These are phyloP conservation scores for Syndactyla subalaris DNA, from an alignment of 2,797 vertebrate species.

Conservation along the genomic window DNA sequence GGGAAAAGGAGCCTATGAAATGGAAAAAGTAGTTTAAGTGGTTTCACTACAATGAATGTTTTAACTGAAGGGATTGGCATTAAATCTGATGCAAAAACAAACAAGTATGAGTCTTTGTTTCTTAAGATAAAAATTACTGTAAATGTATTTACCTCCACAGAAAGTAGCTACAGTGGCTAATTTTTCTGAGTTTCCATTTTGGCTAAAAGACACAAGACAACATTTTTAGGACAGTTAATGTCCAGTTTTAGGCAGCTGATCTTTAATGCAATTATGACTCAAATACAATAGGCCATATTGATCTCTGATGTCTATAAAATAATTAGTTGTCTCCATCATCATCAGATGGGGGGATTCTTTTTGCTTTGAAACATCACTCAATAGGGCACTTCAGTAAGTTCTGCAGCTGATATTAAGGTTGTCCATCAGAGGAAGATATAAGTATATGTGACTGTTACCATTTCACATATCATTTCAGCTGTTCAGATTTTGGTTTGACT, in stretches of 20 bases:
- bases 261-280: neutral
- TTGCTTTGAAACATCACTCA: neutral
- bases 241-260: neutral
- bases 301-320: neutral
- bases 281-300: neutral
- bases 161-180: neutral
- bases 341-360: neutral
- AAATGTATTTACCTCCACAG: neutral
- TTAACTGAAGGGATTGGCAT: neutral
- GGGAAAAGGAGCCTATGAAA: fast-evolving
- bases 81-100: neutral
- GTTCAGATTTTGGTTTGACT: neutral
- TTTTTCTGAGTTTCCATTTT: neutral
- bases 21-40: neutral
- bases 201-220: neutral
- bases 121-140: neutral
- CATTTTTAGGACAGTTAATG: neutral
- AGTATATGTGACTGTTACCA: neutral
- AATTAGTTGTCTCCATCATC: neutral
- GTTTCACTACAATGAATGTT: neutral
- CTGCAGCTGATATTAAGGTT: neutral
- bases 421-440: neutral
- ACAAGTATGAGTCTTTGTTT: neutral
- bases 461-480: neutral
- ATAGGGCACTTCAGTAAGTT: neutral